Conservation (phyloP, 2,797 vertebrate genomes). For the Notolepis coatsorum region DNA sequence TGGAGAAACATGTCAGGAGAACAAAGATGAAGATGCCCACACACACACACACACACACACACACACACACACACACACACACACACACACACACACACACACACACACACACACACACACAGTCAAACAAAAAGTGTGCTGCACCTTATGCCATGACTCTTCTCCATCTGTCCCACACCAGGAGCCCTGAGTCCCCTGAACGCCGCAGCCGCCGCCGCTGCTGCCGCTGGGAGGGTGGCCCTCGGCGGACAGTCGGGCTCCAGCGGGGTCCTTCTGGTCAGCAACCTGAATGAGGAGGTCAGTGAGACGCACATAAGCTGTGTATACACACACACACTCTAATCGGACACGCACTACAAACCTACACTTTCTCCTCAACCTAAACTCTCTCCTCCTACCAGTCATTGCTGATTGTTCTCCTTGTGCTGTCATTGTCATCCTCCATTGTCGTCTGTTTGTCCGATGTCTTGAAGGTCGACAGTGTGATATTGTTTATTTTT, state of each 20-base stretch:
- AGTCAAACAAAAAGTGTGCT: too few relatives aligned
- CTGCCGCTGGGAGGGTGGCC: constrained; percentile 93
- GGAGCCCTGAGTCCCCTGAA: constrained; percentile 95
- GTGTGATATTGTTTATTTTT: constrained; percentile 6
- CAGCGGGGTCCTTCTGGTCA: constrained; percentile 95
- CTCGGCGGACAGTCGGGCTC: constrained; percentile 90
- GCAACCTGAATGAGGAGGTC: constrained; percentile 99
- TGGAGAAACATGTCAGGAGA: too few relatives aligned
- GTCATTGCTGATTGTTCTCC: constrained; percentile 3
- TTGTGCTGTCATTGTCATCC: constrained; percentile 36
- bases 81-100: too few relatives aligned
- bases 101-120: too few relatives aligned
- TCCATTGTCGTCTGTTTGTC: constrained; percentile 38
- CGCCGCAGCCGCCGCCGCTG: constrained; percentile 93
- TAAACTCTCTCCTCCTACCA: constrained; percentile 11
- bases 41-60: too few relatives aligned
- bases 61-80: too few relatives aligned
- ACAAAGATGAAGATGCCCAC: too few relatives aligned
- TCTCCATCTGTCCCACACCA: constrained; percentile 63
- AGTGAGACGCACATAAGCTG: constrained; percentile 63
- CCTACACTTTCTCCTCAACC: background rate
- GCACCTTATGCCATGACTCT: constrained; percentile 50
- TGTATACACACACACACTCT: background rate
- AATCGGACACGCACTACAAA: background rate
- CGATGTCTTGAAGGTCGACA: constrained; percentile 3